phyloP scores from a whole-genome alignment of 2,113 vertebrate species.

The Chloroceryle aenea region DNA sequence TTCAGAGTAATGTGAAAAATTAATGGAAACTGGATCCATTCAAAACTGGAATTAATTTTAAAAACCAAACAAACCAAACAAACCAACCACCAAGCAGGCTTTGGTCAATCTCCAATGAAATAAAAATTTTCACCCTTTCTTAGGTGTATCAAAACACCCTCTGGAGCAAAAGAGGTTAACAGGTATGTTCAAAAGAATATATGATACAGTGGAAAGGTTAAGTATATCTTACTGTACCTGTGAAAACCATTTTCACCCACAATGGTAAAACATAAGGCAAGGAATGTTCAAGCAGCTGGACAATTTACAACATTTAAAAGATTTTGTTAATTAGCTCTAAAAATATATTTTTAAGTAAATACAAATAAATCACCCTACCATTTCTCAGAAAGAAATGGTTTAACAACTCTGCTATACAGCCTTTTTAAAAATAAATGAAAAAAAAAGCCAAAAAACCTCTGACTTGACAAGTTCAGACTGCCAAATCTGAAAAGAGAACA shows the following conservation, averaged over 20 bases:
- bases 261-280: not conserved
- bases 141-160: not conserved
- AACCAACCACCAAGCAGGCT: not conserved
- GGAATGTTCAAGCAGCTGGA: not conserved
- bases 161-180: not conserved
- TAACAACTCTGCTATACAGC: not conserved
- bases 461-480: not conserved
- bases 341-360: not conserved
- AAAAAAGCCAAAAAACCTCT: not conserved
- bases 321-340: not conserved
- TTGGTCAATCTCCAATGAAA: not conserved
- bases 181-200: not conserved
- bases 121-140: not conserved
- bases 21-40: not conserved
- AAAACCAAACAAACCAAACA: rapidly evolving
- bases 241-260: not conserved
- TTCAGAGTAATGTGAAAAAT: not conserved
- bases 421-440: not conserved
- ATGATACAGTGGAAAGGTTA: not conserved
- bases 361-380: not conserved
- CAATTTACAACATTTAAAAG: not conserved
- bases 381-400: not conserved
- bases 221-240: not conserved
- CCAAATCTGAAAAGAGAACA: not conserved
- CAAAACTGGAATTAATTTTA: not conserved